phyloP scores from a whole-genome alignment of 2,113 vertebrate genomes.

The Corythornis madagascariensis region DNA sequence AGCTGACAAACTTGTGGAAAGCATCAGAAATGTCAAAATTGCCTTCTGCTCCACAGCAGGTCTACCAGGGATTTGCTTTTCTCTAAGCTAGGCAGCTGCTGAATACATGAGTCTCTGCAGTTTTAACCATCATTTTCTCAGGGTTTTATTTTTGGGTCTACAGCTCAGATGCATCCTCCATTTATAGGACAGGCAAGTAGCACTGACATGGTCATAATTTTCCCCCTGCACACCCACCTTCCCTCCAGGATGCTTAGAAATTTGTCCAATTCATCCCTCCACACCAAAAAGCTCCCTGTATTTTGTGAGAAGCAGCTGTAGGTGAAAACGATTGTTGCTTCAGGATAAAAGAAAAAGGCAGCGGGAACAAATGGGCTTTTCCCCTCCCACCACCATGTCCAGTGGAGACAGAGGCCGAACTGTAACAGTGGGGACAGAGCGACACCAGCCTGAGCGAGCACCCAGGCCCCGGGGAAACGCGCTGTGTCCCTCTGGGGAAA shows the following conservation, averaged over 20 bases:
- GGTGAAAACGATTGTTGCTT: not conserved
- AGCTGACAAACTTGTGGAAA: not conserved
- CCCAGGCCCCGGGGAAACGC: not conserved
- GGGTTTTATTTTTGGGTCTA: not conserved
- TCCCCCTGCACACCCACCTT: not conserved
- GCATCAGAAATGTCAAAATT: not conserved
- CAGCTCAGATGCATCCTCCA: not conserved
- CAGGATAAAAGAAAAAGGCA: not conserved
- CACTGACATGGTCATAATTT: not conserved
- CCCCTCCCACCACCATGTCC: not conserved
- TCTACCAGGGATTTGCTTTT: not conserved
- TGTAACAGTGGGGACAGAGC: not conserved
- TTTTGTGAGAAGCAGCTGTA: not conserved
- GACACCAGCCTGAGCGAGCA: not conserved
- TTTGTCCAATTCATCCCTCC: not conserved
- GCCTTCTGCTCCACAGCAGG: not conserved
- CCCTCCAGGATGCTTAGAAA: not conserved
- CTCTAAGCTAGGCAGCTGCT: not conserved
- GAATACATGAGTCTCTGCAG: not conserved
- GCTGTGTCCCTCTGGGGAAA: not conserved
- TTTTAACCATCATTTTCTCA: not conserved
- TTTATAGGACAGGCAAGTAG: fast-evolving
- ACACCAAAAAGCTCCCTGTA: not conserved
- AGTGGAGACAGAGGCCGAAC: not conserved
- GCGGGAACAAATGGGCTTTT: not conserved